Conservation (phyloP, 2,113 vertebrate genomes). For the Rhipidura dahli region DNA sequence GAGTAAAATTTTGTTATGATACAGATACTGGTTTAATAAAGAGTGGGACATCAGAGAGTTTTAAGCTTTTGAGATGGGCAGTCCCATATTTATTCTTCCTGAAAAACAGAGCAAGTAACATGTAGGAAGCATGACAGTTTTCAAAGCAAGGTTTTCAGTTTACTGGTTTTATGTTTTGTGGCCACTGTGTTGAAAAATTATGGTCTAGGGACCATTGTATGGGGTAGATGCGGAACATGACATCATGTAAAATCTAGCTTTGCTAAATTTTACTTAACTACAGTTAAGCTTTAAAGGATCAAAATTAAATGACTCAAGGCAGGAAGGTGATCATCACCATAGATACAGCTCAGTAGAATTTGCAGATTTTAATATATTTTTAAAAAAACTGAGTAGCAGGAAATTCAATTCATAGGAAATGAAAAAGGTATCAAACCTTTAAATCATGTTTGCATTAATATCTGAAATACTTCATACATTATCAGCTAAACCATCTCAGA, state of each 20-base stretch:
- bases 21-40: background rate
- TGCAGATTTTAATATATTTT: background rate
- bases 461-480: background rate
- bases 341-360: background rate
- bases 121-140: background rate
- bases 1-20: background rate
- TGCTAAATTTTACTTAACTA: background rate
- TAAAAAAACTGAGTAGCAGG: background rate
- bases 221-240: background rate
- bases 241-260: background rate
- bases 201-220: background rate
- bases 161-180: background rate
- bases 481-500: background rate
- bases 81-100: background rate
- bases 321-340: background rate
- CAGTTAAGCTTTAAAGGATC: background rate
- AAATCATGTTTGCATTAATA: background rate
- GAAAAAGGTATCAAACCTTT: background rate
- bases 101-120: background rate
- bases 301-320: background rate
- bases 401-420: background rate
- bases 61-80: background rate
- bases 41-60: background rate
- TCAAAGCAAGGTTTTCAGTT: background rate
- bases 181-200: background rate